Conservation (phyloP, 2,888 invertebrate species). For the Limnephilus auricula region DNA sequence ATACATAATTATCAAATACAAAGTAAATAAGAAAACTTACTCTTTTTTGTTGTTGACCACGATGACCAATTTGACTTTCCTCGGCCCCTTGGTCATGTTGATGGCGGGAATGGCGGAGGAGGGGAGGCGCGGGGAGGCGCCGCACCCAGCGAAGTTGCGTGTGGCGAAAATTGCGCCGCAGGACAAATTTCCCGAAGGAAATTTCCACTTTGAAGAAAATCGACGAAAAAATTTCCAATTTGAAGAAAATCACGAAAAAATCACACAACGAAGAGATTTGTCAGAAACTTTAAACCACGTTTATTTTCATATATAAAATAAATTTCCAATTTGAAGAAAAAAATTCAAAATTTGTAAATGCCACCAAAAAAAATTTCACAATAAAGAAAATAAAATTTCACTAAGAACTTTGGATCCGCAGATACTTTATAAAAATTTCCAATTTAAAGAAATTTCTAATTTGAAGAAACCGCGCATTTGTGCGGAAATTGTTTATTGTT, state of each 20-base stretch:
- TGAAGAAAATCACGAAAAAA: not conserved
- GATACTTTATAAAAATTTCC: not conserved
- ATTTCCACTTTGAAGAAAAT: constrained; percentile 17
- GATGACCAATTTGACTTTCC: constrained; percentile 79
- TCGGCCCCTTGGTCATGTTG: constrained; percentile 80
- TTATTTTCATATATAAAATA: too few relatives aligned
- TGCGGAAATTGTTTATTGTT: not conserved
- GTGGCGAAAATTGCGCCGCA: constrained; percentile 42
- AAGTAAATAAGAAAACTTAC: constrained; percentile 71
- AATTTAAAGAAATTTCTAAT: not conserved
- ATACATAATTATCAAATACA: not conserved
- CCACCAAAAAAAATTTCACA: too few relatives aligned
- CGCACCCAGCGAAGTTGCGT: constrained; percentile 40
- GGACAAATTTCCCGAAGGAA: not conserved
- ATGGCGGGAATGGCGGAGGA: constrained; percentile 58
- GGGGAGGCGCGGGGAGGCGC: constrained; percentile 42
- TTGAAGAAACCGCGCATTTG: not conserved
- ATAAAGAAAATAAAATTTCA: not conserved
- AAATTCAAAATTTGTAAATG: not conserved
- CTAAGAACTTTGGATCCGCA: not conserved
- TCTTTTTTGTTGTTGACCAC: constrained; percentile 80
- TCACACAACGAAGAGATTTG: not conserved
- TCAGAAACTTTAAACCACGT: not conserved
- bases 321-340: not conserved
- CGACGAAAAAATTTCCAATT: not conserved